Base-by-base conservation (phyloP, 2,888 invertebrate genomes). In the Copidosoma aretas region DNA sequence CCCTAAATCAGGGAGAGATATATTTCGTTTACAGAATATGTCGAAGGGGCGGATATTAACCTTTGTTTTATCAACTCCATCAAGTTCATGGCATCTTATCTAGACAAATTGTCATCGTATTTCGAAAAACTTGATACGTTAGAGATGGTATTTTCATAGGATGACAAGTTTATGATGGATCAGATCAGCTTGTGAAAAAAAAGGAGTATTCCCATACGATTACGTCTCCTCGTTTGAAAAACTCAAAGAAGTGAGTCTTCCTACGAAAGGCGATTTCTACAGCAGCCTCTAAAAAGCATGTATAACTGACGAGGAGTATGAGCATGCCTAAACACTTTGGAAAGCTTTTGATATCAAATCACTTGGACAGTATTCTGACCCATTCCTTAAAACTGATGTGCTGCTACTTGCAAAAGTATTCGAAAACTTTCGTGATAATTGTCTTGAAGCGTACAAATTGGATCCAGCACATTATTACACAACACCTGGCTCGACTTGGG, bases 351-450 rank as follows among this genome's bases (percentile, higher is more conserved):
- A 49, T 49, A 49, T 49, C 19, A 10, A 10, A 17, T 5, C 49
- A 49, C 19, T 49, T n/a, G 49, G 49, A n/a, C 49, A 82, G 61
- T 84, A 83, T 67, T 70, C 75, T 1, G 78, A 81, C 53, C 25
- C 81, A 1, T 71, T 67, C 22, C 41, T 71, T 32, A 64, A 67
- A 58, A 59, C 49, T 10, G 66, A 70, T 15, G 60, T 82, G 68
- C 8, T 66, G 78, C 14, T 80, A 79, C 72, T 76, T 77, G n/a
- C 65, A 14, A 25, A 58, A 10, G 39, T 58, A 24, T 10, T 58
- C 10, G 58, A 58, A 57, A 57, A 57, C n/a, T n/a, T n/a, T n/a
- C n/a, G n/a, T n/a, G n/a, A n/a, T n/a, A n/a, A n/a, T n/a, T n/a
- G n/a, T n/a, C n/a, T n/a, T n/a, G 32, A 32, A 32, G 8, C 3